Evolutionary conservation across 30 jellyfish, hydroid and myxozoan species (phyloP), one percentile per base, ranked within the genome.

Genomic region (Chrysaora quinquecirrha): DNA sequence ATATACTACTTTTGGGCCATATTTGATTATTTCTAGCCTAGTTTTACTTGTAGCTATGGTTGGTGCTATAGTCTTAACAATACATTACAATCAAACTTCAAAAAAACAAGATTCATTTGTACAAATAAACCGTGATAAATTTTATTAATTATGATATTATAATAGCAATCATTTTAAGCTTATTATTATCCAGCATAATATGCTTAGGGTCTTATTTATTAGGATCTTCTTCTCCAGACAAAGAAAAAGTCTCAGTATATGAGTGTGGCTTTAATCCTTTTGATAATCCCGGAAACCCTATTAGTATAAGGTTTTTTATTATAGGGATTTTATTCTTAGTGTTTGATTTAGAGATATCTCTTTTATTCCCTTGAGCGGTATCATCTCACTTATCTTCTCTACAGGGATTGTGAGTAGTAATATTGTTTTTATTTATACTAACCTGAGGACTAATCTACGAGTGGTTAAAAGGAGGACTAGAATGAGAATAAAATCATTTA

Each of bases 231-330:
- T 33, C 71, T 34, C 85, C 85, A 3, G 85, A 80, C 35, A 64
- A 67, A 63, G 90, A 80, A 43, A 80, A 80, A 67, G 56, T 3
- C 34, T 62, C 90, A 0, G 85, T 66, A 0, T 80, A 80, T 66
- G 90, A 80, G 34, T 80, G 90, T 80, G 90, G 90, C 30, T 80
- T 80, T 67, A 20, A 72, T 25, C 90, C 90, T 18, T 80, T 66
- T 28, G 84, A 80, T 35, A 49, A 78, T 11, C 82, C 85, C 11
- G 90, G 90, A 27, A 18, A 65, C 33, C 90, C 90, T 3, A 49
- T 80, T 29, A 64, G 87, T 35, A 30, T 78, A 3, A 63, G 86
- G 64, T 80, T 80, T 47, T 80, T 80, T 34, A 20, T 80, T 28
- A 80, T 80, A 30, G 90, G 84, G 0, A 34, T 80, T 0, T 43